Evolutionary conservation across 2,797 vertebrate genomes (phyloP).

Genomic region (Saguinus oedipus): DNA sequence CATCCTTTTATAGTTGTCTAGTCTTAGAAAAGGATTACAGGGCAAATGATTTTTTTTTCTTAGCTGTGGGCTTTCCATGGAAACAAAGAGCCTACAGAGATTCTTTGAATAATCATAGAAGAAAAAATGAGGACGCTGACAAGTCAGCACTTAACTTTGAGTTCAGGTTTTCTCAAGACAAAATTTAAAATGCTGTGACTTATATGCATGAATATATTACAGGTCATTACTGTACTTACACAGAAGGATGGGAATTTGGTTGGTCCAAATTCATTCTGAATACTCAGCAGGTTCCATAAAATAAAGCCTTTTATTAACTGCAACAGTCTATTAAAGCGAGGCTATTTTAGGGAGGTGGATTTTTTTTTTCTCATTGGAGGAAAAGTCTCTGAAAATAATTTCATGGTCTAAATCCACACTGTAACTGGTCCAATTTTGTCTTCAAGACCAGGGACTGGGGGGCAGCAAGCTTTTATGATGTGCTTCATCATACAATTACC

Average conservation of each 20-base stretch:
- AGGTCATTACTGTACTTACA: background rate
- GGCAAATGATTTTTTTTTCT: background rate
- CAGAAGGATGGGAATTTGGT: conserved; percentile 19
- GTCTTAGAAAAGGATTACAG: conserved; percentile 21
- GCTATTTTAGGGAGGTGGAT: conserved; percentile 49
- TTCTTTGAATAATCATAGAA: conserved; percentile 20
- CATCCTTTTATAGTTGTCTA: background rate
- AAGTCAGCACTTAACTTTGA: background rate
- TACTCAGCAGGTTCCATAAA: conserved; percentile 29
- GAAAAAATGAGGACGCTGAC: background rate
- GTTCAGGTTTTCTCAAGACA: background rate
- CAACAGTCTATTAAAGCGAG: conserved; percentile 14
- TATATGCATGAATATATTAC: background rate
- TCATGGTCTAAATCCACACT: conserved; percentile 29
- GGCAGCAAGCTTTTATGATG: conserved; percentile 50
- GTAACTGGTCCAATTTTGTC: conserved; percentile 29
- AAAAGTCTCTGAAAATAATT: conserved; percentile 63
- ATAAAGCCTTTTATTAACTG: conserved; percentile 53
- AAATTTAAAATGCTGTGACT: conserved; percentile 43
- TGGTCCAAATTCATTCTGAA: background rate
- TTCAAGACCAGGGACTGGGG: background rate
- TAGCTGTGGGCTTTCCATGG: background rate
- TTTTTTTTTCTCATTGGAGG: conserved; percentile 61
- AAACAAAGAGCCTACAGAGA: background rate
- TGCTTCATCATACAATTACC: conserved; percentile 41